Evolutionary conservation across 2,113 vertebrate genomes (phyloP), one percentile per base, ranked within the genome.

Genomic region (Phylloscopus trochilus): DNA sequence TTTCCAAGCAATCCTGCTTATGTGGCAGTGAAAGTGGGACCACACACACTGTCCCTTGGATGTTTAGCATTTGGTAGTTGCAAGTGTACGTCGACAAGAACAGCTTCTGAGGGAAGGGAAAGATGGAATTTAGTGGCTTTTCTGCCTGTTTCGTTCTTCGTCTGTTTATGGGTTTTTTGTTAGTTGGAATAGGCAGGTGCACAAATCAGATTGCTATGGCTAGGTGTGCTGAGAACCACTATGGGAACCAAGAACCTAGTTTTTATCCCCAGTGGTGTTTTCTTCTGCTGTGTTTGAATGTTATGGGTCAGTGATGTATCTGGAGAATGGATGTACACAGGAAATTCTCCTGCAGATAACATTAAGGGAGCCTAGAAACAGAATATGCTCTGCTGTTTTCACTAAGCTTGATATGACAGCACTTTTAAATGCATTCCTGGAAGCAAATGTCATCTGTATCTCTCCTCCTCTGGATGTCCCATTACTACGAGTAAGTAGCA

Each of bases 61-160:
- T 68, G 20, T 37, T 67, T 43, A 78, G 17, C 22, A 15, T 53
- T 49, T 83, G 24, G 6, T 76, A 80, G 20, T 46, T 73, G n/a
- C 27, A 52, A 44, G 27, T 2, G 9, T 46, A 23, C 0, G 0
- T 56, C 9, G 9, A 41, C 23, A 68, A 76, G n/a, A 33, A 28
- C 31, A 68, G 41, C 15, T 83, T 68, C 66, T 82, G 20, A 51
- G 13, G 55, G 17, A 49, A 85, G 43, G 28, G 17, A 73, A 64
- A 44, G 37, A 60, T 41, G n/a, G 13, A 90, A 47, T 83, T 60
- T 20, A 63, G 19, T 35, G n/a, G 2, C 8, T 75, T 92, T 78
- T 81, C 74, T 47, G 18, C 28, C 24, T 37, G 22, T 72, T 93
- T 79, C 11, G 27, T 24, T 75, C 44, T 64, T 82, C 13, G 44